A percentile compares a stretch with the other conserved stretches of the same genome.
phyloP scores from a whole-genome alignment of 2,888 invertebrate genomes.

The Bedellia somnulentella region DNA sequence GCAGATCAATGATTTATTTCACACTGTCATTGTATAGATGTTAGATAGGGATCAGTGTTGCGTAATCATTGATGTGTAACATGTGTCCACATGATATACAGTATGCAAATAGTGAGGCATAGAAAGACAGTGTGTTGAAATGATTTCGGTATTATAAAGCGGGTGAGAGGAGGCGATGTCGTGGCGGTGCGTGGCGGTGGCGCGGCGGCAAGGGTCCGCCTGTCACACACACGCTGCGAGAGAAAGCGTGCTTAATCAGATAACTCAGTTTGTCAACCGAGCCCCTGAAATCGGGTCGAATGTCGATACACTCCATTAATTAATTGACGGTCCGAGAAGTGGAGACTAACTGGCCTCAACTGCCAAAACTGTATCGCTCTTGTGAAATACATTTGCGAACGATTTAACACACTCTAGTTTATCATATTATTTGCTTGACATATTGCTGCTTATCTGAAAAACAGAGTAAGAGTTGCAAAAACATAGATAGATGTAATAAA shows the following conservation, averaged over 20 bases:
- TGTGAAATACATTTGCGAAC: slow-evolving; percentile 33
- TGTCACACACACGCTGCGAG: slow-evolving; percentile 30
- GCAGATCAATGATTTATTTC: slow-evolving; percentile 18
- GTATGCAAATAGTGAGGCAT: slow-evolving; percentile 46
- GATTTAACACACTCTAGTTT: too few relatives aligned
- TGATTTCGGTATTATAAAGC: slow-evolving; percentile 33
- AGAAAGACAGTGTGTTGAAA: slow-evolving; percentile 39
- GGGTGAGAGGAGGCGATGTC: slow-evolving; percentile 8
- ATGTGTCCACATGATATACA: slow-evolving; percentile 15
- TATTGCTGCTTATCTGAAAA: too few relatives aligned
- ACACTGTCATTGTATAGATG: slow-evolving; percentile 22
- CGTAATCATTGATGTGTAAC: slow-evolving; percentile 26
- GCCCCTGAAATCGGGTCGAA: slow-evolving; percentile 60
- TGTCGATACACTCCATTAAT: slow-evolving; percentile 60
- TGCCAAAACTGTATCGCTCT: slow-evolving; percentile 30
- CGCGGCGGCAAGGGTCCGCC: slow-evolving; percentile 1
- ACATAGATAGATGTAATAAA: too few relatives aligned
- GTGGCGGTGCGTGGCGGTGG: not conserved
- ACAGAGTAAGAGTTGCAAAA: too few relatives aligned
- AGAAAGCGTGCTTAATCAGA: slow-evolving; percentile 62
- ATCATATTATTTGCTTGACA: too few relatives aligned
- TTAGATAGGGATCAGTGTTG: slow-evolving; percentile 29
- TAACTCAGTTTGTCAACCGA: slow-evolving; percentile 58
- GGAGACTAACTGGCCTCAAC: slow-evolving; percentile 37
- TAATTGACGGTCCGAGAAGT: slow-evolving; percentile 54